A percentile compares a stretch with the other conserved stretches of the same genome.
Conservation (phyloP, 64 coral and sea anemone genomes). For the Astreopora myriophthalma region DNA sequence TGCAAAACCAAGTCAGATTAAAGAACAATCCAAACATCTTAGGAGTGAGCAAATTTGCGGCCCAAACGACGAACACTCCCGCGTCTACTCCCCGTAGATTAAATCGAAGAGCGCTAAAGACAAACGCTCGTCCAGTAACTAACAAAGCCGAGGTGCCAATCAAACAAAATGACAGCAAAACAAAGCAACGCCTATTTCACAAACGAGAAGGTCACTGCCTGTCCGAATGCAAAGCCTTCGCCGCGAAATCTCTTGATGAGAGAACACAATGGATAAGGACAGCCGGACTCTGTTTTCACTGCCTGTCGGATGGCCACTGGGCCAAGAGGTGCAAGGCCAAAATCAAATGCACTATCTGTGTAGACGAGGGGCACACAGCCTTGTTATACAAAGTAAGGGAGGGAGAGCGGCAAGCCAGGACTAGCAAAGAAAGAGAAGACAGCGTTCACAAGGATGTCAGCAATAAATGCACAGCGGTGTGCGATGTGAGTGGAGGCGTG, state of each 20-base stretch:
- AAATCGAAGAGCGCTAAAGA: not conserved
- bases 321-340: constrained; percentile 16
- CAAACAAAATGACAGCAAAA: no score
- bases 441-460: no score
- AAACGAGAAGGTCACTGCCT: constrained; percentile 55
- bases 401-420: no score
- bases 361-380: constrained; percentile 35
- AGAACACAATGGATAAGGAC: constrained; percentile 54
- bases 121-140: not conserved
- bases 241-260: constrained; percentile 44
- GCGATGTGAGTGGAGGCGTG: no score
- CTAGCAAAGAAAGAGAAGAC: no score
- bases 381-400: constrained; percentile 29
- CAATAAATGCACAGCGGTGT: no score
- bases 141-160: not conserved
- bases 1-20: constrained; percentile 36
- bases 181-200: constrained; percentile 69
- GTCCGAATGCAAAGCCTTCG: constrained; percentile 70
- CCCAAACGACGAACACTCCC: not conserved
- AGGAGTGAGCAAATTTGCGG: not conserved
- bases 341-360: constrained; percentile 30
- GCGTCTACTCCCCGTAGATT: not conserved
- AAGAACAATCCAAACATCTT: constrained; percentile 48
- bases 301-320: constrained; percentile 6
- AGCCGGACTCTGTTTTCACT: constrained; percentile 69